Base-by-base conservation (phyloP, 2,888 invertebrate species). In the Cartodere bifasciata region DNA sequence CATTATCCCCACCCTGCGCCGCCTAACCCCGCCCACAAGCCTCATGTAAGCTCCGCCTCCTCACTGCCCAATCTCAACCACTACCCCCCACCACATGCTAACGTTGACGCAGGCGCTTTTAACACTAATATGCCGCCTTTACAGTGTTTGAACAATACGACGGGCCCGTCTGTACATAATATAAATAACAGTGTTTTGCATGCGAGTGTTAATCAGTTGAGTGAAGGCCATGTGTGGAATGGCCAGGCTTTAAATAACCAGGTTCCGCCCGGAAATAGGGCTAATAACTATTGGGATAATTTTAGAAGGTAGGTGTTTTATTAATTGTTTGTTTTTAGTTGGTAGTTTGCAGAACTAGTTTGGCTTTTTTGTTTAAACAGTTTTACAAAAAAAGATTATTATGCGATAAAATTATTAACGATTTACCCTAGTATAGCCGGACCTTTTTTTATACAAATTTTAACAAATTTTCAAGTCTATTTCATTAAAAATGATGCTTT, bases 201-300 rank as follows among this genome's bases (percentile, higher is more conserved):
- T 42, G 40, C n/a, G n/a, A n/a, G 41, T 27, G 42, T 55, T 49
- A 36, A 53, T 52, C 30, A 47, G 46, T 28, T 52, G 55, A 57
- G 42, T 44, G 54, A 43, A 28, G 49, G 44, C 33, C 55, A 49
- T 38, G 53, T 56, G 41, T 61, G 52, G 64, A 54, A 53, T 38
- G 58, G 60, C 26, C 44, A 72, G 42, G 75, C 80, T 1, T 65
- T 88, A 24, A 88, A 88, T 60, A 88, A 88, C 58, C 86, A 88
- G 64, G 87, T 88, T 31, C 81, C 86, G 21, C 88, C 88, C 17
- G 87, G 88, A 15, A 86, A 84, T 59, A 67, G 88, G 41, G 86
- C 87, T 32, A 90, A 90, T 59, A 90, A 90, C 63, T 90, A 88
- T 60, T 88, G 86, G 86, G 88, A 90, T 56, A 88, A 90, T 62